phyloP scores from a whole-genome alignment of 1,140 invertebrate genomes.

The Mercenaria mercenaria region DNA sequence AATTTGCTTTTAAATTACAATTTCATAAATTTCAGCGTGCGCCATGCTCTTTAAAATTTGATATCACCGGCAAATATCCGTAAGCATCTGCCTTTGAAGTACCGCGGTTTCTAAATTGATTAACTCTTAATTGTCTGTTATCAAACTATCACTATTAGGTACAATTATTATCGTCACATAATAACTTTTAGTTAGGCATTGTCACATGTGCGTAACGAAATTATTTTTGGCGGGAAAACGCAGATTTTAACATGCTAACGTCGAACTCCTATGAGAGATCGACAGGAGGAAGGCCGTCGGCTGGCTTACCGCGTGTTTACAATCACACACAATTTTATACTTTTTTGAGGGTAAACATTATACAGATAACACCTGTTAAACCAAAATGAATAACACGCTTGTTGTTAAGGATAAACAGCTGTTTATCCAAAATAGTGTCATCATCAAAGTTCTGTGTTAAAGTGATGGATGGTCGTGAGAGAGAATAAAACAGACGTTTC shows the following conservation, averaged over 20 bases:
- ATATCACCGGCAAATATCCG: neutral
- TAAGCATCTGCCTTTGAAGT: constrained; percentile 18
- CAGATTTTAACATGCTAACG: neutral
- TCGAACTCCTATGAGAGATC: too few species aligned
- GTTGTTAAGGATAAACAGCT: neutral
- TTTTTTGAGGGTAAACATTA: neutral
- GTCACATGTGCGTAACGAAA: neutral
- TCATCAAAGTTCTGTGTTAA: neutral
- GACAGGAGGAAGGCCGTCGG: too few species aligned
- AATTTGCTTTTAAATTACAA: neutral
- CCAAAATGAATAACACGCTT: neutral
- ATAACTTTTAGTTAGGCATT: neutral
- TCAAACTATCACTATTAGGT: neutral
- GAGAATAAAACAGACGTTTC: neutral
- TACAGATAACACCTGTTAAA: neutral
- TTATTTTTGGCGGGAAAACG: constrained; percentile 25
- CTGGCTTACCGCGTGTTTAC: neutral
- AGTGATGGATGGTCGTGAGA: neutral
- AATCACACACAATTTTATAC: neutral
- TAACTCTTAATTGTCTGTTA: constrained; percentile 8
- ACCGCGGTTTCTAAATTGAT: neutral
- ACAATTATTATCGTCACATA: neutral
- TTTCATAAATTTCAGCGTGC: neutral
- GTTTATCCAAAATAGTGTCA: neutral
- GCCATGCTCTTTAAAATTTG: neutral